These are phyloP conservation scores for Daboia siamensis DNA, from an alignment of 2,113 vertebrate genomes.

Conservation along the genomic window DNA sequence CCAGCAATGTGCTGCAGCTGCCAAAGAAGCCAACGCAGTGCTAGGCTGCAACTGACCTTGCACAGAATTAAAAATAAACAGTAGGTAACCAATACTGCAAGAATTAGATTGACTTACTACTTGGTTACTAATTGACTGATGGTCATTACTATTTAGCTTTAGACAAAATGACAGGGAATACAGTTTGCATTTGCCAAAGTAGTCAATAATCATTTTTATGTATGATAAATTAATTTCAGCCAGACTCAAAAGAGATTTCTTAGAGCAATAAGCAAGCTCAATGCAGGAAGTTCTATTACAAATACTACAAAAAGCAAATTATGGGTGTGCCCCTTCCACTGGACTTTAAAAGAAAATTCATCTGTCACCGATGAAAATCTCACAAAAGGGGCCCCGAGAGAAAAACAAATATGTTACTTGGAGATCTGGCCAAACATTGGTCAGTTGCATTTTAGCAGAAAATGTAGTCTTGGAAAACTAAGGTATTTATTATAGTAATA, in stretches of 20 bases:
- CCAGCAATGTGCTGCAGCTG: no score
- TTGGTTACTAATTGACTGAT: not conserved
- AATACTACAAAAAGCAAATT: not conserved
- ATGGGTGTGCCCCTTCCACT: not conserved
- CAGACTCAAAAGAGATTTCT: not conserved
- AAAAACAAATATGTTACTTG: not conserved
- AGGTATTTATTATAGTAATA: not conserved
- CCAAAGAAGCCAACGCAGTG: no score
- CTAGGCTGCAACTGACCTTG: not conserved
- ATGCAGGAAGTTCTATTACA: not conserved
- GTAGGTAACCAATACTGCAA: not conserved
- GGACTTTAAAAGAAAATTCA: not conserved
- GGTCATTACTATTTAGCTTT: not conserved
- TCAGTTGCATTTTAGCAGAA: not conserved
- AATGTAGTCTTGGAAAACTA: not conserved
- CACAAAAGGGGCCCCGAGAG: not conserved
- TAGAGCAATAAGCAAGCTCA: not conserved
- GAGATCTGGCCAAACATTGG: not conserved
- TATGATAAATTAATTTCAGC: not conserved
- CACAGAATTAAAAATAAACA: not conserved
- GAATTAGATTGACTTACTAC: not conserved
- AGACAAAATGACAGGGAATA: not conserved
- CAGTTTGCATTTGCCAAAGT: not conserved
- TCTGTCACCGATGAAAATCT: not conserved
- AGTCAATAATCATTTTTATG: not conserved